Evolutionary conservation across 1,140 invertebrate genomes (phyloP), one percentile per base, ranked within the genome.

Genomic region (Antheraea pernyi): DNA sequence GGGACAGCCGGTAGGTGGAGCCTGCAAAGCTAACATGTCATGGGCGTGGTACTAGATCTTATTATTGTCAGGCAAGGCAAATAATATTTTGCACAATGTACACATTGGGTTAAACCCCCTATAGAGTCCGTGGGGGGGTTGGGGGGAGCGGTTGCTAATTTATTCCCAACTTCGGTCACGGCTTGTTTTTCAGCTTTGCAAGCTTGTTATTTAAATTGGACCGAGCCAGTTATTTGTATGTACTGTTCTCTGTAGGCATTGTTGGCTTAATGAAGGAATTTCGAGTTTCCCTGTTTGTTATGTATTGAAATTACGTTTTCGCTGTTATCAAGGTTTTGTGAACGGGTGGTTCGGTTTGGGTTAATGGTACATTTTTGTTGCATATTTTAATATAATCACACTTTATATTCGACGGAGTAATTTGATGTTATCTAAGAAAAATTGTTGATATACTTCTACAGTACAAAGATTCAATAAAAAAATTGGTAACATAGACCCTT

Each of bases 31-130:
- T 88, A 88, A 91, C 85, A 89, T 89, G 89, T 91, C 89, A 89
- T 53, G 85, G 89, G 89, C 89, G 89, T 78, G 84, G 89, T 86
- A 82, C 73, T 83, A 86, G 86, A 91, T 91, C 88, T 86, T 88
- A 91, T 91, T 91, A 91, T 91, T 86, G 85, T 91, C 88, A 86
- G 81, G 86, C 86, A 88, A 91, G 83, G 86, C 89, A 91, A 91
- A 91, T 91, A 91, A 91, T 91, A 91, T 91, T 91, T 90, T 89
- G 88, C 86, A 89, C 88, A 91, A 89, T 91, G 89, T 91, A 91
- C 86, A 91, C 89, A 91, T 88, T 90, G 88, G 85, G 84, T 77
- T 84, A 78, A 79, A 73, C 46, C 46, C 46, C 46, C 46, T 11
- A 9, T 53, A 6, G 81, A 82, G 89, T 84, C 75, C 75, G 76